Conservation (phyloP, 2,113 vertebrate genomes). For the Cinclus mexicanus region DNA sequence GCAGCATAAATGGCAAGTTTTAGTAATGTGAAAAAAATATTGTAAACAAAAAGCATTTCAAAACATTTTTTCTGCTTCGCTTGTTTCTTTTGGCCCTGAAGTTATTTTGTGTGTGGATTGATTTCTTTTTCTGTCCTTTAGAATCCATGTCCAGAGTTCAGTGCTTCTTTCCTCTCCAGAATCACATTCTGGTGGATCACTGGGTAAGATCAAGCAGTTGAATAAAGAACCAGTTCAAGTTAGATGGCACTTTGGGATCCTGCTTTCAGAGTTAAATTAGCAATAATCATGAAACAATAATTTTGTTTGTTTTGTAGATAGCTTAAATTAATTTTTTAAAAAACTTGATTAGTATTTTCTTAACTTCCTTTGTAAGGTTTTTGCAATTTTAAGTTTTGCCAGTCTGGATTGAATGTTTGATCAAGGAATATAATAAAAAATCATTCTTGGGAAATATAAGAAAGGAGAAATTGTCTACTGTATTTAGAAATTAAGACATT, state of each 20-base stretch:
- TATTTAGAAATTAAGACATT: not conserved
- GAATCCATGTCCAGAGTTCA: constrained; percentile 91
- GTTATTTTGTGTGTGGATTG: not conserved
- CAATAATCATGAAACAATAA: not conserved
- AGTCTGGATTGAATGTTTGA: not conserved
- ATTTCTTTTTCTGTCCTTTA: constrained; percentile 33
- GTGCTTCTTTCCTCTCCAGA: constrained; percentile 91
- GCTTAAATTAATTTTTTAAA: too few relatives aligned
- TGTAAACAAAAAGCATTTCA: not conserved
- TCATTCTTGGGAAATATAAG: not conserved
- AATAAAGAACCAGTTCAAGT: not conserved
- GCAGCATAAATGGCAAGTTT: not conserved
- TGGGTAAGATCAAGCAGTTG: constrained; percentile 75
- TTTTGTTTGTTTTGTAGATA: not conserved
- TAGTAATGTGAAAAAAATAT: not conserved
- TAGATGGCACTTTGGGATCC: not conserved
- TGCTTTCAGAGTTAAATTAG: not conserved
- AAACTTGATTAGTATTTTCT: not conserved
- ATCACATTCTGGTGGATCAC: constrained; percentile 98
- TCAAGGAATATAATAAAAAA: not conserved
- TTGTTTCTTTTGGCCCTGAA: not conserved
- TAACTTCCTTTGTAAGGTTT: not conserved
- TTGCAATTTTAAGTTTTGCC: not conserved
- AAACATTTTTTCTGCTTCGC: not conserved
- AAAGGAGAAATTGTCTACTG: not conserved